phyloP scores from a whole-genome alignment of 1,140 invertebrate species.

The Cotesia chilonis region DNA sequence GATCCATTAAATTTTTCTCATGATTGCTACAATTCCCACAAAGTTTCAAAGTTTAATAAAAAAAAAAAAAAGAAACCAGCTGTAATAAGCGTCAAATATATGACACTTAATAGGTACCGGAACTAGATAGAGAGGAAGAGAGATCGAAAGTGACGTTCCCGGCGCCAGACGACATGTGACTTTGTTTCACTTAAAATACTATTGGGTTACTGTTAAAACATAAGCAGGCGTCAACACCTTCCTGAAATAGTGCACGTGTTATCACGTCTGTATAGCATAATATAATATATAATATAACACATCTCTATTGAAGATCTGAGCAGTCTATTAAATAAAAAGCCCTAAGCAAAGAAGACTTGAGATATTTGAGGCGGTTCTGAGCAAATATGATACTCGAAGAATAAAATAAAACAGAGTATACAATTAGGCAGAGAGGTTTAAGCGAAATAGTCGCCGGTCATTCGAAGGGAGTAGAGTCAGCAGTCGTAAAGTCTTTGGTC shows the following conservation, averaged over 20 bases:
- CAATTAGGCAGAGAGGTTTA: constrained; percentile 7
- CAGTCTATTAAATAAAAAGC: neutral
- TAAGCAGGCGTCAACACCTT: constrained; percentile 60
- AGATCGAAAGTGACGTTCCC: too few species aligned
- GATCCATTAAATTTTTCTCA: too few species aligned
- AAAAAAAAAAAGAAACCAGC: too few species aligned
- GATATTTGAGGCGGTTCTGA: neutral
- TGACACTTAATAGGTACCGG: too few species aligned
- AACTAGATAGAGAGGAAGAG: too few species aligned
- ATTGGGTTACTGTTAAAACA: constrained; percentile 64
- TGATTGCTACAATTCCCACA: too few species aligned
- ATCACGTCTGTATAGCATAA: neutral
- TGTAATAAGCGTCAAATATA: too few species aligned
- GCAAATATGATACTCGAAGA: neutral
- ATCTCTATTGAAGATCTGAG: neutral
- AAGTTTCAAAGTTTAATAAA: too few species aligned
- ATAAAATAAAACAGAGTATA: constrained; percentile 2
- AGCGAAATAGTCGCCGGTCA: constrained; percentile 48
- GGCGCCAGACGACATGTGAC: constrained; percentile 6
- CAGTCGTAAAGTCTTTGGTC: constrained; percentile 57
- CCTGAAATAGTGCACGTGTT: constrained; percentile 58
- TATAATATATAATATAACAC: too few species aligned
- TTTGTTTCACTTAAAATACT: constrained; percentile 52
- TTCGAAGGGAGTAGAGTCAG: constrained; percentile 27
- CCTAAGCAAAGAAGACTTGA: too few species aligned